Evolutionary conservation across 1,140 invertebrate species (phyloP).

Genomic region (Leucophenga varia): DNA sequence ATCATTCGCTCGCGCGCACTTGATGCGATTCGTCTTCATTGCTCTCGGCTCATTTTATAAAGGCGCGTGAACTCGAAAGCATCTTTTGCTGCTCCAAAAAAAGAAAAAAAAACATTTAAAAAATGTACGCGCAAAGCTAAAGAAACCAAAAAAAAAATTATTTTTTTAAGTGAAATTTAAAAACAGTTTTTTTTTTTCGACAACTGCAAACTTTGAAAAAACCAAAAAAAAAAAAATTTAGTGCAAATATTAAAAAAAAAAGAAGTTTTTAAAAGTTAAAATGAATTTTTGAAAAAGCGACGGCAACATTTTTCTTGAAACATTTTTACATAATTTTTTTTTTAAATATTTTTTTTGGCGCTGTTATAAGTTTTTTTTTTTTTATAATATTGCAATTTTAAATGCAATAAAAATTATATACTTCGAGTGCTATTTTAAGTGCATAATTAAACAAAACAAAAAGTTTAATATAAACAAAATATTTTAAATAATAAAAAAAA

Average conservation of each 20-base stretch:
- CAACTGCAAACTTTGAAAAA: conserved; percentile 20
- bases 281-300: no score
- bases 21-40: no score
- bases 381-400: conserved; percentile 3
- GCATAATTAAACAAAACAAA: no score
- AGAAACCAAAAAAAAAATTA: conserved; percentile 6
- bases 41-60: conserved; percentile 44
- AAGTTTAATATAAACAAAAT: no score
- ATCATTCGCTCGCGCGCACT: no score
- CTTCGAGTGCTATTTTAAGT: conserved; percentile 7
- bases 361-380: background rate
- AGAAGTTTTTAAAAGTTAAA: no score
- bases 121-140: conserved; percentile 20
- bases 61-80: conserved; percentile 44
- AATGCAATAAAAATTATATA: conserved; percentile 8
- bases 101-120: conserved; percentile 18
- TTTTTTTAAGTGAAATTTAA: conserved; percentile 1
- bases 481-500: no score
- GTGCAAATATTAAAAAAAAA: conserved; percentile 1
- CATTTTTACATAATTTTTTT: background rate
- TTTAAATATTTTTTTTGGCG: background rate
- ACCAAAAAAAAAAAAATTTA: conserved; percentile 1
- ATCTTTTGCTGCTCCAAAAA: conserved; percentile 28
- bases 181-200: conserved; percentile 10
- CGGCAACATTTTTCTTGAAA: conserved; percentile 9